These are phyloP conservation scores for Mormyrops boulengeri DNA, from an alignment of 2,797 vertebrate species.

Conservation along the genomic window DNA sequence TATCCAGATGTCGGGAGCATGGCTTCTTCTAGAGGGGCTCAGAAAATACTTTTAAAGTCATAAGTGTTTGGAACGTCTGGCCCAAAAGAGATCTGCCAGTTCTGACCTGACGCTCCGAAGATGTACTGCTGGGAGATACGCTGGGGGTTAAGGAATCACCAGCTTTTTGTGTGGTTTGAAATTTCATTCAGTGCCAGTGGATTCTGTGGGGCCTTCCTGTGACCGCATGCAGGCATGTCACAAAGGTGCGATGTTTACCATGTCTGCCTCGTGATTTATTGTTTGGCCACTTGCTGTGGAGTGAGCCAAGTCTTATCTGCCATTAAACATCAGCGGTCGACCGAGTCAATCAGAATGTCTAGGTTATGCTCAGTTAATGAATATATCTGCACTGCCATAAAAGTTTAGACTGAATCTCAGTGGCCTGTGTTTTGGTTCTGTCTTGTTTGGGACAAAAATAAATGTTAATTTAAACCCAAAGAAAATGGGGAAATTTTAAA, in stretches of 20 bases:
- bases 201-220: not conserved
- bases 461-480: constrained; percentile 10
- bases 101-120: not conserved
- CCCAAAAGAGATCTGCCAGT: not conserved
- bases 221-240: not conserved
- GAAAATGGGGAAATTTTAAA: not conserved
- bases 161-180: not conserved
- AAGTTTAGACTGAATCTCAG: not conserved
- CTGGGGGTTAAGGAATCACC: not conserved
- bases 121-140: not conserved
- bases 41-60: not conserved
- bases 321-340: not conserved
- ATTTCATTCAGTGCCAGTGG: not conserved
- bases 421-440: not conserved
- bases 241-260: not conserved
- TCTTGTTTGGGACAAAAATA: constrained; percentile 18
- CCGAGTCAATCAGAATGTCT: not conserved
- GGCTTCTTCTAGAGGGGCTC: not conserved
- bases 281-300: not conserved
- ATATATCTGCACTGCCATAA: not conserved
- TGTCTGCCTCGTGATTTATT: not conserved
- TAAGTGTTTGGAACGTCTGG: not conserved
- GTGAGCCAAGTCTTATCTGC: not conserved
- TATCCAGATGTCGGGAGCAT: constrained; percentile 22
- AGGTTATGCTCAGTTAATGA: not conserved